These are phyloP conservation scores for Tragelaphus strepsiceros DNA, from an alignment of 2,113 vertebrate genomes.

Conservation along the genomic window DNA sequence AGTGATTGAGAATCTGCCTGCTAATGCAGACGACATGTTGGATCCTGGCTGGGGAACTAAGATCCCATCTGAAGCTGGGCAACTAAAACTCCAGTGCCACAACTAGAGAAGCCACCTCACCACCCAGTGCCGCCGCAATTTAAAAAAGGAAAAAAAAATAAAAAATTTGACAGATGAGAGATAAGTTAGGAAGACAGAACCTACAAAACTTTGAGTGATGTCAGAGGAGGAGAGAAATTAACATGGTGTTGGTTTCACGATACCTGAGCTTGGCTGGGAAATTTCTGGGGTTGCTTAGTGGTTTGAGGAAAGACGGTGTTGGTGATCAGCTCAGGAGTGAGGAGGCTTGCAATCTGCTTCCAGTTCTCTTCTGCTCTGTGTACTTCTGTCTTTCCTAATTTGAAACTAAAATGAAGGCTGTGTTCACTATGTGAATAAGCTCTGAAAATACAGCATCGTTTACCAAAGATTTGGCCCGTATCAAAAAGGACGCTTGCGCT, in stretches of 20 bases:
- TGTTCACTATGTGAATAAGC: not conserved
- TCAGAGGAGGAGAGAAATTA: not conserved
- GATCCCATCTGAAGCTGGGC: not conserved
- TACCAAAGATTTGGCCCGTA: not conserved
- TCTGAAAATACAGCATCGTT: not conserved
- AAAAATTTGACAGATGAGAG: not conserved
- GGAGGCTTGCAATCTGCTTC: not conserved
- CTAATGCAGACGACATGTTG: not conserved
- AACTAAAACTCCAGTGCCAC: not conserved
- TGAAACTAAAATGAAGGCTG: not conserved
- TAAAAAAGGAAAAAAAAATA: not conserved
- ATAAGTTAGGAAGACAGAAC: fast-evolving
- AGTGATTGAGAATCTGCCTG: not conserved
- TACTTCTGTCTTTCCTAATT: not conserved
- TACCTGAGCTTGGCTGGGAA: not conserved
- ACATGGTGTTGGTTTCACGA: fast-evolving
- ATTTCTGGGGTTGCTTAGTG: not conserved
- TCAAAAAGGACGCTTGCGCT: too few relatives aligned
- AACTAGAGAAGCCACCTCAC: not conserved
- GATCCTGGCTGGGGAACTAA: not conserved
- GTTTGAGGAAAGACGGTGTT: fast-evolving
- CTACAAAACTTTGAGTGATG: fast-evolving
- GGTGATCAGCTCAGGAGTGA: not conserved
- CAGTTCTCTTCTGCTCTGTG: not conserved
- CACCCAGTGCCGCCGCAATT: not conserved